These are phyloP conservation scores for Agonopterix subpropinquella DNA, from an alignment of 2,888 invertebrate genomes.

Conservation along the genomic window DNA sequence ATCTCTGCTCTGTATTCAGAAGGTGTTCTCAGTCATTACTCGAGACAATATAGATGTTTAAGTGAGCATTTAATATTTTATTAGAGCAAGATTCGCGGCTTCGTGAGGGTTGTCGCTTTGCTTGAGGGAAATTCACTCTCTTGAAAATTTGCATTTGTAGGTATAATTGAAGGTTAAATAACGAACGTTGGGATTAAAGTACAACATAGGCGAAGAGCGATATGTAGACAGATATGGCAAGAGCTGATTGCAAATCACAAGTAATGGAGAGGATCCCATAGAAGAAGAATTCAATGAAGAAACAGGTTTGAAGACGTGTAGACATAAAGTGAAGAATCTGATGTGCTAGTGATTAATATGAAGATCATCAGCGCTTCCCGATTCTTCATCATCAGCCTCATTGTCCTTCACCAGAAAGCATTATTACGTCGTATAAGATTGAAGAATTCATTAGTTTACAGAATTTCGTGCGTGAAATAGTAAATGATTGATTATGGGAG, in stretches of 20 bases:
- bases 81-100: slow-evolving; percentile 59
- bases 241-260: not conserved
- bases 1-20: slow-evolving; percentile 61
- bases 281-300: not conserved
- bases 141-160: not conserved
- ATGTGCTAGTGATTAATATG: too few relatives aligned
- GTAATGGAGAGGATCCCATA: not conserved
- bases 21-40: slow-evolving; percentile 69
- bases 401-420: too few relatives aligned
- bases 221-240: not conserved
- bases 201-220: not conserved
- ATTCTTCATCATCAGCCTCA: too few relatives aligned
- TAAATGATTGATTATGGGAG: too few relatives aligned
- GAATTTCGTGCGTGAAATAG: too few relatives aligned
- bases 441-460: too few relatives aligned
- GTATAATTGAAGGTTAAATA: not conserved
- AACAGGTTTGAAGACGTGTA: too few relatives aligned
- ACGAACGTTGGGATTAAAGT: not conserved
- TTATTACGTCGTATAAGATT: too few relatives aligned
- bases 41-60: slow-evolving; percentile 64
- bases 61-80: slow-evolving; percentile 65
- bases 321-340: too few relatives aligned
- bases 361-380: too few relatives aligned
- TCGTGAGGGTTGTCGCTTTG: slow-evolving; percentile 30
- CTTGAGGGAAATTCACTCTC: not conserved